phyloP scores from a whole-genome alignment of 2,113 vertebrate genomes.

The Thamnaconus septentrionalis region DNA sequence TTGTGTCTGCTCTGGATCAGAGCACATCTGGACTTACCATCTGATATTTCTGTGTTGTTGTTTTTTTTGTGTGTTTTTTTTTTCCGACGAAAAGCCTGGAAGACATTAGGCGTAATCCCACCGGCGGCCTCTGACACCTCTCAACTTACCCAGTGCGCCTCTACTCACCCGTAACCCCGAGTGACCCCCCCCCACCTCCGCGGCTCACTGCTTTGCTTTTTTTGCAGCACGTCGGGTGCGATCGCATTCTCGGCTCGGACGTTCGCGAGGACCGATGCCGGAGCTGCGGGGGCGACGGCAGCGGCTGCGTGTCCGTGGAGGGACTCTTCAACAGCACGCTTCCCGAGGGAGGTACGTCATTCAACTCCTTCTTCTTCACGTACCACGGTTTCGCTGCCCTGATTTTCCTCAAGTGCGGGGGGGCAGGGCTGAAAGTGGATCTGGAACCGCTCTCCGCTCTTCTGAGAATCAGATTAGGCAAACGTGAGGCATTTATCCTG shows the following conservation, averaged over 20 bases:
- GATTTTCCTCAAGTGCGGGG: neutral
- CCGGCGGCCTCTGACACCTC: slow-evolving; percentile 59
- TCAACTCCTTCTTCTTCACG: neutral
- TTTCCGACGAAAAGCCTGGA: slow-evolving; percentile 63
- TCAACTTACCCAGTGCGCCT: slow-evolving; percentile 48
- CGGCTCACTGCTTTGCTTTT: no score
- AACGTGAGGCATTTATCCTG: slow-evolving; percentile 31
- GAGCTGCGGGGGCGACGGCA: slow-evolving; percentile 90
- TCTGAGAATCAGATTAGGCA: slow-evolving; percentile 19
- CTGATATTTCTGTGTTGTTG: slow-evolving; percentile 34
- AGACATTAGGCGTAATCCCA: slow-evolving; percentile 62
- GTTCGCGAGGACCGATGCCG: slow-evolving; percentile 92
- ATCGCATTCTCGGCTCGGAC: slow-evolving; percentile 91
- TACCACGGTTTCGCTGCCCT: neutral
- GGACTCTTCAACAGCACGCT: slow-evolving; percentile 88
- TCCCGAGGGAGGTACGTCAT: slow-evolving; percentile 84
- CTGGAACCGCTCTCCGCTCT: slow-evolving; percentile 9
- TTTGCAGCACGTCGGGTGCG: slow-evolving; percentile 92
- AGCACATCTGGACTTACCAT: slow-evolving; percentile 67
- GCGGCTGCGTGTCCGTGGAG: slow-evolving; percentile 88
- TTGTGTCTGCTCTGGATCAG: slow-evolving; percentile 63
- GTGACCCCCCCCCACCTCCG: slow-evolving; percentile 34
- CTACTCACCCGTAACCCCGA: slow-evolving; percentile 40
- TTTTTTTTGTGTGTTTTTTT: slow-evolving; percentile 5
- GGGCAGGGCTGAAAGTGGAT: slow-evolving; percentile 1